These are phyloP conservation scores for Labroides dimidiatus DNA, from an alignment of 2,797 vertebrate genomes.

Conservation along the genomic window DNA sequence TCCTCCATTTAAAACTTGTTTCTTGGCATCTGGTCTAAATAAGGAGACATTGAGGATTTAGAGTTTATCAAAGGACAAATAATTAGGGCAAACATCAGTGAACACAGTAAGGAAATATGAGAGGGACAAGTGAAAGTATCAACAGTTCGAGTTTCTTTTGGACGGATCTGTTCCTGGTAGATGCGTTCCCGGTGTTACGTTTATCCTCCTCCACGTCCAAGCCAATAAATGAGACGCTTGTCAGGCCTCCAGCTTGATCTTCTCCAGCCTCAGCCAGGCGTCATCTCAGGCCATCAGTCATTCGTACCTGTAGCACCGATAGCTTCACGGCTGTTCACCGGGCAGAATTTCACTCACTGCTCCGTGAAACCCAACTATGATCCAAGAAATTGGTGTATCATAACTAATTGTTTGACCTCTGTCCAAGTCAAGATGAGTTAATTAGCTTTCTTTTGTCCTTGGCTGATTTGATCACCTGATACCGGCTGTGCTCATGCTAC, in stretches of 20 bases:
- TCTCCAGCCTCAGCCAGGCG: slow-evolving; percentile 13
- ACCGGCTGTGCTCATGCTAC: slow-evolving; percentile 38
- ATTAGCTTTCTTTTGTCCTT: slow-evolving; percentile 76
- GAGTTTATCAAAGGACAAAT: not conserved
- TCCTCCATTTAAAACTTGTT: slow-evolving; percentile 4
- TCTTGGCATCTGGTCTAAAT: slow-evolving; percentile 32
- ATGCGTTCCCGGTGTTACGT: slow-evolving; percentile 13
- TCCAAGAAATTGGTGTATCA: slow-evolving; percentile 61
- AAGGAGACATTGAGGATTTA: not conserved
- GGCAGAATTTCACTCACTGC: slow-evolving; percentile 21
- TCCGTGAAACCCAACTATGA: slow-evolving; percentile 35
- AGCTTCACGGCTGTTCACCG: slow-evolving; percentile 14
- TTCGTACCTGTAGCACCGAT: slow-evolving; percentile 2
- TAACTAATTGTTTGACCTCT: slow-evolving; percentile 46
- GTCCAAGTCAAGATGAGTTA: slow-evolving; percentile 62
- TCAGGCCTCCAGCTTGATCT: slow-evolving; percentile 31
- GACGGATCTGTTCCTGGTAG: slow-evolving; percentile 1
- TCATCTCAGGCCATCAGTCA: slow-evolving; percentile 5
- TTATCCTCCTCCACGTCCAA: slow-evolving; percentile 21
- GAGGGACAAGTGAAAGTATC: slow-evolving; percentile 39
- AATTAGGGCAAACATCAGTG: not conserved
- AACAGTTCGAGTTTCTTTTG: slow-evolving; percentile 33
- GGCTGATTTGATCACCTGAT: slow-evolving; percentile 71
- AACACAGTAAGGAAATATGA: not conserved
- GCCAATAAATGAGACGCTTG: slow-evolving; percentile 42